These are phyloP conservation scores for Chrysoperla carnea DNA, from an alignment of 1,140 invertebrate species.

Conservation along the genomic window DNA sequence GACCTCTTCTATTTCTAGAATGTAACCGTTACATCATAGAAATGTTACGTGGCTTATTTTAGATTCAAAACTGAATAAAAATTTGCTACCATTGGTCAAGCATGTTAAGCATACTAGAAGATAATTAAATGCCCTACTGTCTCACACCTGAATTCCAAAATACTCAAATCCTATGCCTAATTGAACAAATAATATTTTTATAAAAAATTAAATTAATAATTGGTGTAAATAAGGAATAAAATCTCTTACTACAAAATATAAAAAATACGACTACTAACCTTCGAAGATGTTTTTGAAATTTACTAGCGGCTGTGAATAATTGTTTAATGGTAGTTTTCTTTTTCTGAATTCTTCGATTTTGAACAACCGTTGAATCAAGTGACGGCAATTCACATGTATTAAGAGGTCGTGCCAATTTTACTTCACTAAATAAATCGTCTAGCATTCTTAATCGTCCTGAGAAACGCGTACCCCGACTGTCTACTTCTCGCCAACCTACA, in stretches of 20 bases:
- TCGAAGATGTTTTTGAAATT: constrained; percentile 85
- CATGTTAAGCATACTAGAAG: no score
- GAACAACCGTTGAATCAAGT: constrained; percentile 33
- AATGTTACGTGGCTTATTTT: no score
- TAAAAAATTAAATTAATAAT: no score
- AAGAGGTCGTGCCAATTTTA: constrained; percentile 42
- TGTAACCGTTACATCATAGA: no score
- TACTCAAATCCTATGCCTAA: no score
- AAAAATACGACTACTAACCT: constrained; percentile 31
- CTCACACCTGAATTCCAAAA: no score
- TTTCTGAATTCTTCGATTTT: constrained; percentile 45
- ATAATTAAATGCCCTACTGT: no score
- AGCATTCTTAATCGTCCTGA: constrained; percentile 49
- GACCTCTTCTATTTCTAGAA: no score
- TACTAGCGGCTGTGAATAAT: constrained; percentile 81
- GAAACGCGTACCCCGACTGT: constrained; percentile 36
- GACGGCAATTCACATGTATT: constrained; percentile 30
- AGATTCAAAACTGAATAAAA: no score
- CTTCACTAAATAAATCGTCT: constrained; percentile 56
- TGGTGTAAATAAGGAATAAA: no score
- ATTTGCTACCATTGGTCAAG: no score
- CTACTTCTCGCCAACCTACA: constrained; percentile 63
- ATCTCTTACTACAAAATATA: neutral
- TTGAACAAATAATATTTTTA: no score
- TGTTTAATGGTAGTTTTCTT: constrained; percentile 88